Evolutionary conservation across 2,113 vertebrate species (phyloP).

Genomic region (Pygathrix nemaeus): DNA sequence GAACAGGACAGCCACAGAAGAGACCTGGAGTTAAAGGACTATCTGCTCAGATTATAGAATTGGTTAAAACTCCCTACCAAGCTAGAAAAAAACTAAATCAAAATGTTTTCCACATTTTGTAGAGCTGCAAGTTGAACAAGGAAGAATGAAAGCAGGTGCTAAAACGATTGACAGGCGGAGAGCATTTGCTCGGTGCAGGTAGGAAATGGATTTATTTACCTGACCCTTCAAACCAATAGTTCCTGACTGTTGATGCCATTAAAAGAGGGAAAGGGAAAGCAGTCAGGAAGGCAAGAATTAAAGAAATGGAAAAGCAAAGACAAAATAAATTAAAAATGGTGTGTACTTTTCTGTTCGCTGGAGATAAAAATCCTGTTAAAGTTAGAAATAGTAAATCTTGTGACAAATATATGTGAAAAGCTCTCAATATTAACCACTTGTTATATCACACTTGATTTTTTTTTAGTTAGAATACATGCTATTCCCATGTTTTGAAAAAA

Average conservation of each 20-base stretch:
- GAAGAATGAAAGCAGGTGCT: not conserved
- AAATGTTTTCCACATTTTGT: not conserved
- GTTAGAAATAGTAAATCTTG: not conserved
- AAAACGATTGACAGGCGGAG: not conserved
- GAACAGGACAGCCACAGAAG: not conserved
- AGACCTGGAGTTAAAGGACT: not conserved
- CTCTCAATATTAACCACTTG: not conserved
- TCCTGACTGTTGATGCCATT: not conserved
- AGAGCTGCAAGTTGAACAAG: not conserved
- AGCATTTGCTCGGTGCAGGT: not conserved
- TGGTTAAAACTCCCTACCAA: not conserved
- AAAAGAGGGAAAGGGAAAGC: not conserved
- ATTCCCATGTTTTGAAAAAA: not conserved
- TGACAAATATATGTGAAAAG: not conserved
- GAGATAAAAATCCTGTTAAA: not conserved
- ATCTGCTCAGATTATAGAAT: not conserved
- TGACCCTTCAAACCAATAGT: not conserved
- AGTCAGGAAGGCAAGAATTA: not conserved
- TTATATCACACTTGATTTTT: not conserved
- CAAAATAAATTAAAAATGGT: not conserved
- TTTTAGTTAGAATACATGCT: not conserved
- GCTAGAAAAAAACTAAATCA: not conserved
- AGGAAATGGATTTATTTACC: not conserved
- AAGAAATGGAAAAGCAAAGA: not conserved
- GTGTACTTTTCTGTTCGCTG: not conserved